These are phyloP conservation scores for Microplitis demolitor DNA, from an alignment of 1,140 invertebrate genomes.

Conservation along the genomic window DNA sequence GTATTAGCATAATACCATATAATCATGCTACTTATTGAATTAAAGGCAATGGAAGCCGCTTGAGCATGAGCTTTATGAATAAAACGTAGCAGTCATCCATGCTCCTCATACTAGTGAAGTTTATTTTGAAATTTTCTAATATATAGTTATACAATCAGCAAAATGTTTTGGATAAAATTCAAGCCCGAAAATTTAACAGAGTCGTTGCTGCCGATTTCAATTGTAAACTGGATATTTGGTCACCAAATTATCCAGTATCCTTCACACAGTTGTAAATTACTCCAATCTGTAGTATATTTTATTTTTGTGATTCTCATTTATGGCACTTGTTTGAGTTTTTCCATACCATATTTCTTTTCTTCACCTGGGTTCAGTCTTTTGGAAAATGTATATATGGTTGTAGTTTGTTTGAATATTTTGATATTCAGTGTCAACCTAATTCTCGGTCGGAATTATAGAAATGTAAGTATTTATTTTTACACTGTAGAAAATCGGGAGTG, in stretches of 20 bases:
- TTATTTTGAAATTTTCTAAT: no score
- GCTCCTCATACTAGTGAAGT: no score
- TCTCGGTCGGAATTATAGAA: no score
- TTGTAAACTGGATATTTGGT: not conserved
- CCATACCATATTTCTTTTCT: not conserved
- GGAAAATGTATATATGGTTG: not conserved
- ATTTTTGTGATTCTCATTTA: not conserved
- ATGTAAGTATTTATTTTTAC: no score
- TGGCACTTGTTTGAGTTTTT: not conserved
- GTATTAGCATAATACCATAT: no score
- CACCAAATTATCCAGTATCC: not conserved
- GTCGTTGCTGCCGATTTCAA: not conserved
- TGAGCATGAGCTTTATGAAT: no score
- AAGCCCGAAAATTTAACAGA: not conserved
- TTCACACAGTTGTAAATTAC: not conserved
- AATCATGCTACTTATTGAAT: no score
- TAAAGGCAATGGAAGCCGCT: no score
- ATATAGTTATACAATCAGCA: not conserved
- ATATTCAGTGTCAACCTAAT: no score
- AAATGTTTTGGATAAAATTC: not conserved
- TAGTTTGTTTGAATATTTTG: no score
- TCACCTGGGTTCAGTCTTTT: not conserved
- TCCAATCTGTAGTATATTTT: not conserved
- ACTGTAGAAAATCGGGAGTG: no score
- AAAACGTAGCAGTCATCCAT: no score